Conservation (phyloP, 1,140 invertebrate genomes). For the Gonioctena quinquepunctata region DNA sequence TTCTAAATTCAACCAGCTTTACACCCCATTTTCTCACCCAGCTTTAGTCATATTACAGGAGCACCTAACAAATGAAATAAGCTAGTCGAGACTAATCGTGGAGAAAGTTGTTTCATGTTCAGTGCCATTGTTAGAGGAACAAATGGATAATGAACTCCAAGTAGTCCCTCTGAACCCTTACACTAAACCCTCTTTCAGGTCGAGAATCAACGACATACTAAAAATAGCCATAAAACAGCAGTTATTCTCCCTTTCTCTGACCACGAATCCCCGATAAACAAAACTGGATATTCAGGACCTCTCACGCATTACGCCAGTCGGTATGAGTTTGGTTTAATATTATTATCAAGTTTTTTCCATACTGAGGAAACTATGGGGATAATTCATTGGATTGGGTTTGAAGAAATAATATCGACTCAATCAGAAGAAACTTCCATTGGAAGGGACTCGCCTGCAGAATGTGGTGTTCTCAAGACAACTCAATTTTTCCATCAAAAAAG, state of each 20-base stretch:
- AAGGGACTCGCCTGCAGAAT: no score
- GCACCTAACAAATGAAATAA: not conserved
- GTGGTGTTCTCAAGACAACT: no score
- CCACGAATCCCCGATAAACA: not conserved
- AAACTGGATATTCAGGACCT: not conserved
- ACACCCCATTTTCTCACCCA: not conserved
- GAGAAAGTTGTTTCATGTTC: slow-evolving; percentile 6
- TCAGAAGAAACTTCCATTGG: no score
- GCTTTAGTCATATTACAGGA: not conserved
- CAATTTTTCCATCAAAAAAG: no score
- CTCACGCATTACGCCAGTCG: not conserved
- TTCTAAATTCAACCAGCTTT: not conserved
- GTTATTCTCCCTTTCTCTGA: not conserved
- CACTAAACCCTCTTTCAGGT: not conserved
- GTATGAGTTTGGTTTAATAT: no score
- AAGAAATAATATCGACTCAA: no score
- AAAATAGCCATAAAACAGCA: slow-evolving; percentile 9
- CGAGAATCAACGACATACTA: slow-evolving; percentile 15
- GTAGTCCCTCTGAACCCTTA: slow-evolving; percentile 1
- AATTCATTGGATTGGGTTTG: no score
- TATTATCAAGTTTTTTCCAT: no score
- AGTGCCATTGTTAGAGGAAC: not conserved
- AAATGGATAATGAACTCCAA: slow-evolving; percentile 15
- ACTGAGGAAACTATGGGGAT: no score
- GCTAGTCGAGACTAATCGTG: slow-evolving; percentile 8